A percentile compares a stretch with the other conserved stretches of the same genome.
Evolutionary conservation across 2,888 invertebrate species (phyloP).

Genomic region (Synergus umbraculus): DNA sequence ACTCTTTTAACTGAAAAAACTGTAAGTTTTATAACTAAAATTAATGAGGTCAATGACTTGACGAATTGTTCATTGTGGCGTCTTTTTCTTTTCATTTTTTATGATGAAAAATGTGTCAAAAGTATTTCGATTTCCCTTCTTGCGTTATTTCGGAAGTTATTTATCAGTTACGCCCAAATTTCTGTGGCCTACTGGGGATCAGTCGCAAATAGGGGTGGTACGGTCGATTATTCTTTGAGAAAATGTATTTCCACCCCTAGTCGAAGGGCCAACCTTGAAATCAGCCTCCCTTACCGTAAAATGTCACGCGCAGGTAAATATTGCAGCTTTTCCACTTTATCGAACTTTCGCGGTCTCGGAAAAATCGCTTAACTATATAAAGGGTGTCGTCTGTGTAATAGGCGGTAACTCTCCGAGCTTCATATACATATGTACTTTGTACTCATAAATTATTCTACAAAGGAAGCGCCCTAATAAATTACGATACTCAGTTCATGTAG

Average conservation of each 20-base stretch:
- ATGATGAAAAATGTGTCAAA: not conserved
- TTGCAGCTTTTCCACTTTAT: constrained; percentile 50
- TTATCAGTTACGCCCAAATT: constrained; percentile 43
- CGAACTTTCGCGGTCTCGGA: constrained; percentile 25
- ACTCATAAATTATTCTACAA: not conserved
- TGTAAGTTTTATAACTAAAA: not conserved
- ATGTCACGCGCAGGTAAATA: constrained; percentile 51
- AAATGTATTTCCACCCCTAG: constrained; percentile 43
- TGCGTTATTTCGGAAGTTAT: constrained; percentile 12
- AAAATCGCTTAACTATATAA: constrained; percentile 14
- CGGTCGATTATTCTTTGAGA: constrained; percentile 50
- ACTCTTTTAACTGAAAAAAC: no score
- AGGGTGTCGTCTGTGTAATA: not conserved
- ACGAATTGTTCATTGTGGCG: not conserved
- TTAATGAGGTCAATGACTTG: not conserved
- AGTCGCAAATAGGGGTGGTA: constrained; percentile 8
- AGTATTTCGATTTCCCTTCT: not conserved
- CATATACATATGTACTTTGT: not conserved
- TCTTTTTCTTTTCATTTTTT: not conserved
- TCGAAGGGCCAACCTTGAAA: constrained; percentile 14
- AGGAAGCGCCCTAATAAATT: not conserved
- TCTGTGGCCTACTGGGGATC: constrained; percentile 16
- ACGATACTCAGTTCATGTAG: not conserved
- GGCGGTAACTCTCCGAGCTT: not conserved
- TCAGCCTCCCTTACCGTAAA: constrained; percentile 16